Base-by-base conservation (phyloP, 2,797 vertebrate species). In the Sciurus vulgaris region DNA sequence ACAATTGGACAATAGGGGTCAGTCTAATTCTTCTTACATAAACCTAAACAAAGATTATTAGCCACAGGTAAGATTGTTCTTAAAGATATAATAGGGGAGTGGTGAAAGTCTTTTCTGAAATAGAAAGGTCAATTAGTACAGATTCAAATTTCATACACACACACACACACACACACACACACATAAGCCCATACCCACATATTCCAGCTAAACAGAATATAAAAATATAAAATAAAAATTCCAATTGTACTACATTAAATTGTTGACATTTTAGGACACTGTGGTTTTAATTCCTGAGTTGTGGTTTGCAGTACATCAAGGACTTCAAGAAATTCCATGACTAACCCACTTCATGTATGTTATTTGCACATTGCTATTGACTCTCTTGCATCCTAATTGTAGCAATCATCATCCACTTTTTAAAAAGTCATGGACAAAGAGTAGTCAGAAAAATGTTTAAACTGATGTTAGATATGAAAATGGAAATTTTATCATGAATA, bases 1-100 rank as follows among this genome's bases (percentile, higher is more conserved):
- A 41, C 61, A 72, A 92, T 65, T 97, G 93, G 73, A 95, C 96
- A 81, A 79, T 89, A 97, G 95, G 78, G 0, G 20, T 96, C 97
- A 86, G 92, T 97, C 74, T 93, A 79, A 86, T 95, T 94, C 97
- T 28, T 95, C 97, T 88, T 88, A 70, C 38, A 69, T 51, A 35
- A 56, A 79, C 59, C 69, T 83, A 24, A 3, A 73, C 76, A 56
- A 76, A 86, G 47, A 89, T 97, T 97, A 95, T 96, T 92, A 91
- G 93, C 72, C 83, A 96, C 73, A 98, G 56, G 90, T 18, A n/a
- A 91, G 67, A 35, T 41, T 35, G 3, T 77, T 91, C 89, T 96
- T 97, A 96, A 96, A 96, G 94, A 78, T 89, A 61, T 41, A 86
- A 86, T 61, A 84, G 38, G 18, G 20, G 5, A 76, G 6, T 3